phyloP scores from a whole-genome alignment of 2,888 invertebrate genomes.

The Drosophila acutilabella region DNA sequence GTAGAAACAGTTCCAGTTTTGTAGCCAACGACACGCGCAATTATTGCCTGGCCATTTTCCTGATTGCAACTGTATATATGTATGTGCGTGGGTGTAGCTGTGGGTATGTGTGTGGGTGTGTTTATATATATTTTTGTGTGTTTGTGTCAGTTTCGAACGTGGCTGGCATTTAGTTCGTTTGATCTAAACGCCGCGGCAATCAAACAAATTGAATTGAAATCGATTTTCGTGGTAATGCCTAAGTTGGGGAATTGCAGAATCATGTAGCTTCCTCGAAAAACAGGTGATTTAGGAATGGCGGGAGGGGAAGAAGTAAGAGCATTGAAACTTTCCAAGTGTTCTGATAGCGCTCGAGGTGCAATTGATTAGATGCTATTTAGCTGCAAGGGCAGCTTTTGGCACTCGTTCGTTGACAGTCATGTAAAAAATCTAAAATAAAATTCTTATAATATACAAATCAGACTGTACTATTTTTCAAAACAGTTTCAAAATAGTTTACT shows the following conservation, averaged over 20 bases:
- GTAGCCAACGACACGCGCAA: conserved; percentile 77
- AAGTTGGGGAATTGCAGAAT: conserved; percentile 51
- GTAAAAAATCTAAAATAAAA: too few species aligned
- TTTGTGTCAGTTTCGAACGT: conserved; percentile 56
- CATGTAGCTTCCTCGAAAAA: conserved; percentile 23
- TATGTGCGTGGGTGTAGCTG: conserved; percentile 17
- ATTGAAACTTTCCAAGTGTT: conserved; percentile 14
- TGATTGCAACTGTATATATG: conserved; percentile 61
- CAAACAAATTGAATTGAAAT: conserved; percentile 78
- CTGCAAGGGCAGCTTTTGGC: not conserved
- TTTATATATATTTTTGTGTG: conserved; percentile 26
- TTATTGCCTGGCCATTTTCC: conserved; percentile 78
- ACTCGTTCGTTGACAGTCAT: not conserved
- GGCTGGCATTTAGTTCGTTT: conserved; percentile 73
- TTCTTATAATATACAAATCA: too few species aligned
- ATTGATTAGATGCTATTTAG: conserved; percentile 18
- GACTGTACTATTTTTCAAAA: too few species aligned
- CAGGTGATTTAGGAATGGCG: not conserved
- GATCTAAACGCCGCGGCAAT: conserved; percentile 70
- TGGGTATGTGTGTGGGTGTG: conserved; percentile 12
- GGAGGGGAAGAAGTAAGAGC: not conserved
- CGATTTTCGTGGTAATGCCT: conserved; percentile 63
- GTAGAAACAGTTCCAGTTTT: conserved; percentile 73
- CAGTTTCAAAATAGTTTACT: too few species aligned
- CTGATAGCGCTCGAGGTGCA: not conserved